A percentile compares a stretch with the other conserved stretches of the same genome.
Conservation (phyloP, 1,140 invertebrate genomes). For the Procambarus clarkii region DNA sequence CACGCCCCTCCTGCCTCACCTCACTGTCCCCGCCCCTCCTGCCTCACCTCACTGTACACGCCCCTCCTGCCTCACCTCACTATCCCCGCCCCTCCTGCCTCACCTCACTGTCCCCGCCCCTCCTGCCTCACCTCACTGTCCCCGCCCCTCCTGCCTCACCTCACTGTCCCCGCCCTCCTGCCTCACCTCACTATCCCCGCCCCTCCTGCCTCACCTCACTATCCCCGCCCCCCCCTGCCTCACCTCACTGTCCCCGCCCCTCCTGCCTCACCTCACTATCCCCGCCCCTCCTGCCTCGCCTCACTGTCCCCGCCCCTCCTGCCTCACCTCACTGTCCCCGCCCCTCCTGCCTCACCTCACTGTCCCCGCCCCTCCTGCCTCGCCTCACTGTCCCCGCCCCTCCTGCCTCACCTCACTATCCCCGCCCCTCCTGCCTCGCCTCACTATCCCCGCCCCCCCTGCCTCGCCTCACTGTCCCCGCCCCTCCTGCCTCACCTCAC, state of each 20-base stretch:
- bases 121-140: background rate
- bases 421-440: too few species aligned
- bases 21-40: too few species aligned
- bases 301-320: background rate
- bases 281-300: background rate
- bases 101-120: background rate
- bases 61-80: background rate
- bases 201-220: background rate
- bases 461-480: background rate
- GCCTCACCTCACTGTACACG: too few species aligned
- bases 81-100: background rate
- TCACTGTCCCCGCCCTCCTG: too few species aligned
- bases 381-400: background rate
- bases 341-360: constrained; percentile 6
- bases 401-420: background rate
- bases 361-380: background rate
- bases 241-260: background rate
- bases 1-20: too few species aligned
- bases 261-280: background rate
- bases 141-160: background rate
- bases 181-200: background rate
- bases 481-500: background rate
- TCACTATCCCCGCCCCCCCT: too few species aligned
- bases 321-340: background rate
- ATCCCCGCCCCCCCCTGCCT: too few species aligned